A percentile compares a stretch with the other conserved stretches of the same genome.
Conservation (phyloP, 1,140 invertebrate species). For the Pseudomyrmex gracilis region DNA sequence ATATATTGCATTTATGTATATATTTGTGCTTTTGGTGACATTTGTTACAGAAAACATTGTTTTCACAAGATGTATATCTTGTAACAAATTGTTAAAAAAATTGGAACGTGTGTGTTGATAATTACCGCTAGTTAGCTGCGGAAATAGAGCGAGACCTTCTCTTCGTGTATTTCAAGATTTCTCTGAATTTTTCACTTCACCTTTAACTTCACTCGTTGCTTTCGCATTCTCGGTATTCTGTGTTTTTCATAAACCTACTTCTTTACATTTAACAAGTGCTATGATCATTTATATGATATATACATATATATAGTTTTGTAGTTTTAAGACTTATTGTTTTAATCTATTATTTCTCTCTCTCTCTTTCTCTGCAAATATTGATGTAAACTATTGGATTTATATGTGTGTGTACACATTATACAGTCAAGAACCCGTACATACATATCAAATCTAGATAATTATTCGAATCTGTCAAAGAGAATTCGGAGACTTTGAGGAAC, state of each 20-base stretch:
- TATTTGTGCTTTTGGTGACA: not conserved
- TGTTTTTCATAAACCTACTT: not conserved
- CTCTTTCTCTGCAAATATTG: no score
- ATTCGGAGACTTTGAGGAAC: no score
- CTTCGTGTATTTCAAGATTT: constrained; percentile 37
- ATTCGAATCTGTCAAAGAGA: no score
- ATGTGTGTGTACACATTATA: no score
- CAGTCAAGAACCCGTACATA: no score
- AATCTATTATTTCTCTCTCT: no score
- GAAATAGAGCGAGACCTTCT: constrained; percentile 53
- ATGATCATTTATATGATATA: no score
- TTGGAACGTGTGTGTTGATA: constrained; percentile 36
- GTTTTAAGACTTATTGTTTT: no score
- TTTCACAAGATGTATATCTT: not conserved
- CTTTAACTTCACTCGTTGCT: constrained; percentile 11
- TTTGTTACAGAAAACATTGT: not conserved
- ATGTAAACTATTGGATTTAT: no score
- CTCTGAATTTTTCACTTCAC: constrained; percentile 18
- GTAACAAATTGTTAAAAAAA: constrained; percentile 18
- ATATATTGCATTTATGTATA: not conserved
- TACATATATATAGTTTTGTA: no score
- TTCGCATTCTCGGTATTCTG: not conserved
- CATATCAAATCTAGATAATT: no score
- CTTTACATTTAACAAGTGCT: not conserved
- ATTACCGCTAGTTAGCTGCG: constrained; percentile 24